phyloP scores from a whole-genome alignment of 2,888 invertebrate genomes.

The Mesoligia furuncula region DNA sequence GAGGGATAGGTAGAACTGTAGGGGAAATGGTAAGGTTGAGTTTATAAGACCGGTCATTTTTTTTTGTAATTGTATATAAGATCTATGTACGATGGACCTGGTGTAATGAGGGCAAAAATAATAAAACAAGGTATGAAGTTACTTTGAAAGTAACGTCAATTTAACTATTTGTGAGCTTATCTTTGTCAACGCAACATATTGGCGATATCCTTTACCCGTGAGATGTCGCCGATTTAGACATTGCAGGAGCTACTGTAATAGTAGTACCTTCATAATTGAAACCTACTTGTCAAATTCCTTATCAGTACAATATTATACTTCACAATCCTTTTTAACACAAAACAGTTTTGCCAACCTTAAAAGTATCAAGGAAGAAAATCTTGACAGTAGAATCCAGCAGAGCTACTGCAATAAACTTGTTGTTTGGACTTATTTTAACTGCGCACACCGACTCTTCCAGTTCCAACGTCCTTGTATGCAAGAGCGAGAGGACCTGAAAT shows the following conservation, averaged over 20 bases:
- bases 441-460: conserved; percentile 96
- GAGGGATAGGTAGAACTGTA: conserved; percentile 96
- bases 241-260: background rate
- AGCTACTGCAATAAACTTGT: conserved; percentile 96
- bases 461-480: conserved; percentile 95
- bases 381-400: conserved; percentile 98
- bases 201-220: background rate
- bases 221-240: background rate
- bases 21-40: conserved; percentile 47
- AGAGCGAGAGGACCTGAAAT: conserved; percentile 92
- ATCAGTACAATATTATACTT: background rate
- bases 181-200: background rate
- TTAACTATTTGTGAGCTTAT: background rate
- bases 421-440: conserved; percentile 95
- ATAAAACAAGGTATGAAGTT: background rate
- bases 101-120: background rate
- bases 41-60: background rate
- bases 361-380: conserved; percentile 97
- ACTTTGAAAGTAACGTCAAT: background rate
- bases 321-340: background rate
- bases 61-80: background rate
- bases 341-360: conserved; percentile 93
- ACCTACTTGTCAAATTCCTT: background rate
- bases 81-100: background rate
- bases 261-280: background rate